Conservation (phyloP, 2,888 invertebrate genomes). For the Trissoscelio sp. region DNA sequence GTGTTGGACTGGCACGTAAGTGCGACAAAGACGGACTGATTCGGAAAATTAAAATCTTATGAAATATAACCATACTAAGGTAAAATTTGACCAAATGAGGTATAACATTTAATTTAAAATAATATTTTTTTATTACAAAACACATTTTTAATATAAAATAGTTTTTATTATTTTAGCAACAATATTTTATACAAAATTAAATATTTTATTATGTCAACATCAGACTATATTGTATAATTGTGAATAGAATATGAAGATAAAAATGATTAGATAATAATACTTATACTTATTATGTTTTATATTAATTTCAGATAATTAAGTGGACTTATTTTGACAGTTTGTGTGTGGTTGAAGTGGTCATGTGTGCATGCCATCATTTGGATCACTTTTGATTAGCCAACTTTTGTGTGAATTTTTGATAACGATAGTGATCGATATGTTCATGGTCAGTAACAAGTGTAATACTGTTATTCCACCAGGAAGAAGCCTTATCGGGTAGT, state of each 20-base stretch:
- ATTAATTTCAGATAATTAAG: no score
- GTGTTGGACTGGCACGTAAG: not conserved
- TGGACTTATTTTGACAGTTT: no score
- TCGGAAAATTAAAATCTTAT: slow-evolving; percentile 4
- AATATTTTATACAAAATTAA: no score
- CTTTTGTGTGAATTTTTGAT: slow-evolving; percentile 32
- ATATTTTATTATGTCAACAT: no score
- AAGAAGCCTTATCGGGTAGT: slow-evolving; percentile 75
- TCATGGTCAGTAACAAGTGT: slow-evolving; percentile 74
- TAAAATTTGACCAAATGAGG: not conserved
- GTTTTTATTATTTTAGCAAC: no score
- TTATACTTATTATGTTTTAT: no score
- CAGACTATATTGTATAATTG: no score
- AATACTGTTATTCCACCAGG: slow-evolving; percentile 70
- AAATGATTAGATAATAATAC: no score
- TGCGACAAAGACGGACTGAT: slow-evolving; percentile 19
- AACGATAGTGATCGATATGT: slow-evolving; percentile 74
- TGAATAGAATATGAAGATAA: no score
- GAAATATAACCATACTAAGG: slow-evolving; percentile 5
- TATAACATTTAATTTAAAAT: no score
- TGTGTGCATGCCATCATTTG: not conserved
- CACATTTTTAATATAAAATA: no score
- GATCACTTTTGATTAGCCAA: not conserved
- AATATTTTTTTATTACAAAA: no score
- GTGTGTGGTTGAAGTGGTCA: not conserved